Evolutionary conservation across 1,140 invertebrate genomes (phyloP), one percentile per base, ranked within the genome.

Genomic region (Drosophila nigrodunni): DNA sequence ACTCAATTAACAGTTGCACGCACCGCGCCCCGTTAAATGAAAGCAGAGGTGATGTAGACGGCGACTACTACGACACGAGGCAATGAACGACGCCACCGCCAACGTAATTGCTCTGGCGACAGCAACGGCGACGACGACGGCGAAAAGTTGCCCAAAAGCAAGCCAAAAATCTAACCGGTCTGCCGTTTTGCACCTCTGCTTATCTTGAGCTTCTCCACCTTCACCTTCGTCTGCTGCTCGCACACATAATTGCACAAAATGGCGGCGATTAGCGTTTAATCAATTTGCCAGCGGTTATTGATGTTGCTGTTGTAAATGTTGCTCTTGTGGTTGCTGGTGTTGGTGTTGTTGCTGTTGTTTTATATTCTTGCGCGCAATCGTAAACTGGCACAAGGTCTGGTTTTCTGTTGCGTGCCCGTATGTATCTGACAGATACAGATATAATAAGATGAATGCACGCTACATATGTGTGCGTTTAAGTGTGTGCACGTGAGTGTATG

Each of bases 361-460:
- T 46, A 67, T 69, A 85, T 85, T 85, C 81, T 85, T 68, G 73
- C 77, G 50, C 76, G 62, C 76, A 73, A 80, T 78, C 77, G 74
- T 76, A 82, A 81, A 89, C 80, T 89, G 85, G 85, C 81, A 85
- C 85, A 89, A 89, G 85, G 85, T 89, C 85, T 89, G 85, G 85
- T 89, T 89, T 78, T 8, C 58, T 50, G 70, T 76, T 76, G 74
- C 74, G 37, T 68, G 64, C 55, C 52, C 44, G 61, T 35, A 59
- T 73, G 55, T 77, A 78, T 82, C 74, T 78, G 66, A 54, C 72
- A 74, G 57, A 61, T 69, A 57, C 30, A 62, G 57, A 61, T 75
- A 78, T 55, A 70, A 39, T 69, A 59, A 68, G 71, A 77, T 76
- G 52, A 80, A 83, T 72, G 77, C 64, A 79, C 11, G 7, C 11